Conservation (phyloP, 2,113 vertebrate genomes). For the Takifugu flavidus region DNA sequence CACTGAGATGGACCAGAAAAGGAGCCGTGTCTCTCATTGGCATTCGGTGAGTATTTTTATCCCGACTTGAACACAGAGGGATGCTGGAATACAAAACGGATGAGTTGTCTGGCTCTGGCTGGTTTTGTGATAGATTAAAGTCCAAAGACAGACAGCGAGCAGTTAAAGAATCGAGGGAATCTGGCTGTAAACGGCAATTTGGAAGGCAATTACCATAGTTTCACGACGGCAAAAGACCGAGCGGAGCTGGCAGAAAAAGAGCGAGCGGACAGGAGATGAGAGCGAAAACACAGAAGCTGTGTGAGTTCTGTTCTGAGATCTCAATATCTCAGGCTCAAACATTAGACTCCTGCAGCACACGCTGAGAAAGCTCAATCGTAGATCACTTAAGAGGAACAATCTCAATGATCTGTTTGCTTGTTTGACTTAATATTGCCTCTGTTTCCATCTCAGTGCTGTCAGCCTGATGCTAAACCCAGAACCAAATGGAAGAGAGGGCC, state of each 20-base stretch:
- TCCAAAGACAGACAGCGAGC: constrained; percentile 36
- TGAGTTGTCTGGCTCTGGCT: constrained; percentile 37
- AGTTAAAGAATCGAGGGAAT: constrained; percentile 26
- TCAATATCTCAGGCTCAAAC: constrained; percentile 25
- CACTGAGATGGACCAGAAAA: constrained; percentile 29
- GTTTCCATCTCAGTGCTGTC: constrained; percentile 9
- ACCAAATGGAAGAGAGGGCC: not conserved
- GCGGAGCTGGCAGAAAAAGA: constrained; percentile 9
- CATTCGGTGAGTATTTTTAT: constrained; percentile 36
- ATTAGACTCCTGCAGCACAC: constrained; percentile 15
- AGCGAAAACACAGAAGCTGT: constrained; percentile 24
- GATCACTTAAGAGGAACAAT: constrained; percentile 27
- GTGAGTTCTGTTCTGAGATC: constrained; percentile 27
- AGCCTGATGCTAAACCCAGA: constrained; percentile 18
- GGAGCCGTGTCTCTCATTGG: constrained; percentile 35
- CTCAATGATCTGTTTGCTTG: constrained; percentile 21
- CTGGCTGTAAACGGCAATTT: constrained; percentile 31
- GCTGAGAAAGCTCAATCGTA: constrained; percentile 31
- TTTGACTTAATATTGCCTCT: constrained; percentile 18
- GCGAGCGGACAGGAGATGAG: constrained; percentile 13
- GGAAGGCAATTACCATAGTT: constrained; percentile 44
- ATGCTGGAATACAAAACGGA: constrained; percentile 42
- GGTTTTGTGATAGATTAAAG: constrained; percentile 40
- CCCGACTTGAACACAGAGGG: constrained; percentile 42
- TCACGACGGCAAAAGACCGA: constrained; percentile 24